A percentile compares a stretch with the other conserved stretches of the same genome.
Evolutionary conservation across 2,113 vertebrate genomes (phyloP).

Genomic region (Xenotilapia longispinis): DNA sequence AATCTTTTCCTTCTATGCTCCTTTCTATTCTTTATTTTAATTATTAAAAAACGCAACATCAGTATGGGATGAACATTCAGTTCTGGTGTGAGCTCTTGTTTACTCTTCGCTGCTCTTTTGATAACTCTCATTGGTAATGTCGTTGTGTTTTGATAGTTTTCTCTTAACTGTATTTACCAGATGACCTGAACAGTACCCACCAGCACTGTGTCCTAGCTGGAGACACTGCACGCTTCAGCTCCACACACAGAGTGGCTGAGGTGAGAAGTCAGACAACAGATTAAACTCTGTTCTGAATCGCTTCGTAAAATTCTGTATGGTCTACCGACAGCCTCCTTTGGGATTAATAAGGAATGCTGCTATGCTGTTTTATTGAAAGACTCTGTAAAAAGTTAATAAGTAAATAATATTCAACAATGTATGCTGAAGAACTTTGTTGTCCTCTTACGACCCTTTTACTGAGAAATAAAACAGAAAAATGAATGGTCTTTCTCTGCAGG

Average conservation of each 20-base stretch:
- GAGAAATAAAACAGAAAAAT: background rate
- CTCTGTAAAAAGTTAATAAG: background rate
- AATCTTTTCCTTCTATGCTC: background rate
- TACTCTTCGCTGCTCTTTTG: background rate
- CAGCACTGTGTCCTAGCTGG: slow-evolving; percentile 94
- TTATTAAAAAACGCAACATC: background rate
- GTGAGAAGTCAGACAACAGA: slow-evolving; percentile 66
- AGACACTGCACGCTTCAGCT: slow-evolving; percentile 87
- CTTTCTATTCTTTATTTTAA: background rate
- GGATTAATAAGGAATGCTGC: background rate
- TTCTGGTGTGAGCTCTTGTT: background rate
- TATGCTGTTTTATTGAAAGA: background rate
- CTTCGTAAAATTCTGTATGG: background rate
- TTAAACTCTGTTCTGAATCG: background rate
- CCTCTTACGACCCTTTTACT: background rate
- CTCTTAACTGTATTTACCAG: slow-evolving; percentile 65
- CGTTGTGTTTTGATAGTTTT: background rate
- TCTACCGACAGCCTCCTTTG: background rate
- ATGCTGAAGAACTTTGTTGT: background rate
- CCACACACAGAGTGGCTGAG: slow-evolving; percentile 92
- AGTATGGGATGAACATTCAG: background rate
- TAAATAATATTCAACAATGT: background rate
- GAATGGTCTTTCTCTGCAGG: background rate
- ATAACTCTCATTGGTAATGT: background rate
- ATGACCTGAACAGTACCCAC: slow-evolving; percentile 90